phyloP scores from a whole-genome alignment of 2,888 invertebrate genomes.

The Dryomyza anilis region DNA sequence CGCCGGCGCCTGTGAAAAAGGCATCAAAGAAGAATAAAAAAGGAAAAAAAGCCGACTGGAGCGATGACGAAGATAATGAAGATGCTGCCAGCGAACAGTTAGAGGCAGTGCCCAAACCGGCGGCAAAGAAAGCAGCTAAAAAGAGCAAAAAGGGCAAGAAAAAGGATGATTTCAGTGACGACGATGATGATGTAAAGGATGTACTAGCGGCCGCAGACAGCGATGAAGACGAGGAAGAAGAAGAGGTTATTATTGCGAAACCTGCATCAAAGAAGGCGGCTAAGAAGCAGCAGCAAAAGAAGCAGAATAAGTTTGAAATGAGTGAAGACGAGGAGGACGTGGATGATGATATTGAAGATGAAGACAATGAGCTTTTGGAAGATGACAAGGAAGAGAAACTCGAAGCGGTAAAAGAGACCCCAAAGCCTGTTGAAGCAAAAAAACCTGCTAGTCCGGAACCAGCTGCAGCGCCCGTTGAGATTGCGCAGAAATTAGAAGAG shows the following conservation, averaged over 20 bases:
- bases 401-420: too few species aligned
- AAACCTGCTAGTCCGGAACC: constrained; percentile 6
- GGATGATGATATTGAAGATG: constrained; percentile 31
- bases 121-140: constrained; percentile 54
- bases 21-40: constrained; percentile 33
- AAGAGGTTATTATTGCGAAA: constrained; percentile 36
- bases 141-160: constrained; percentile 43
- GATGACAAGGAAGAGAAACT: constrained; percentile 28
- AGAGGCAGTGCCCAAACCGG: constrained; percentile 24
- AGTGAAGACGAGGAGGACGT: constrained; percentile 51
- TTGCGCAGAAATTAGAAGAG: constrained; percentile 26
- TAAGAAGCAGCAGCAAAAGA: constrained; percentile 52
- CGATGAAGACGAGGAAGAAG: constrained; percentile 34
- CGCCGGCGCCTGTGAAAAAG: constrained; percentile 33
- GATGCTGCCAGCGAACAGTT: constrained; percentile 22
- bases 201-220: background rate
- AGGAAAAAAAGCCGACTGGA: constrained; percentile 1
- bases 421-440: background rate
- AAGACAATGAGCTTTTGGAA: constrained; percentile 44
- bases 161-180: constrained; percentile 37
- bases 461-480: constrained; percentile 14
- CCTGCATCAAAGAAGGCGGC: constrained; percentile 50
- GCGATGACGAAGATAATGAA: constrained; percentile 29
- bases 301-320: constrained; percentile 40
- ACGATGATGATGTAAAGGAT: constrained; percentile 47